phyloP scores from a whole-genome alignment of 2,888 invertebrate genomes.

The Conus canariensis region DNA sequence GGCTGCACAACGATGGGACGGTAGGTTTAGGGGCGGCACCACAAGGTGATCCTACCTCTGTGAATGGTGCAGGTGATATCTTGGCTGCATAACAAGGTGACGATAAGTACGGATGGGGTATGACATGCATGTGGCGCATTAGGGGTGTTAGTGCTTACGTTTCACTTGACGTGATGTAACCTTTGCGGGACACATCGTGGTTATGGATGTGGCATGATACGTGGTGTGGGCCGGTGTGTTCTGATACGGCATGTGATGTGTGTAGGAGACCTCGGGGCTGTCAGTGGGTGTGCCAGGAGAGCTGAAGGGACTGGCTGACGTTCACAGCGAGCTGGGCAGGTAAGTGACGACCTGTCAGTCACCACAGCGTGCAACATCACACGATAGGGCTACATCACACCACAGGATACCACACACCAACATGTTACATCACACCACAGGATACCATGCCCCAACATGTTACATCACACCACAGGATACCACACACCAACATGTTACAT shows the following conservation, averaged over 20 bases:
- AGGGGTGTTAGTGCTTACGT: too few species aligned
- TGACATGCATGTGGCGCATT: neutral
- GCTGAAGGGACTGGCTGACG: slow-evolving; percentile 89
- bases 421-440: too few species aligned
- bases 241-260: neutral
- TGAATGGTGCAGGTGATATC: too few species aligned
- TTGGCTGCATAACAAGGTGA: too few species aligned
- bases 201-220: neutral
- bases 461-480: too few species aligned
- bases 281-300: slow-evolving; percentile 91
- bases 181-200: neutral
- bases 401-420: too few species aligned
- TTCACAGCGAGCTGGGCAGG: slow-evolving; percentile 86
- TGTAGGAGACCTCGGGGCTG: slow-evolving; percentile 54
- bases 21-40: too few species aligned
- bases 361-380: neutral
- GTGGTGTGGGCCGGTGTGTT: neutral
- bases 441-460: too few species aligned
- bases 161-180: neutral
- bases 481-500: neutral
- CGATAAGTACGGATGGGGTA: neutral
- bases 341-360: slow-evolving; percentile 51
- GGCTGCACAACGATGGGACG: too few species aligned
- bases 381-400: too few species aligned
- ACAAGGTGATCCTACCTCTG: too few species aligned